These are phyloP conservation scores for Xerus rutilus DNA, from an alignment of 2,797 vertebrate genomes.

Conservation along the genomic window DNA sequence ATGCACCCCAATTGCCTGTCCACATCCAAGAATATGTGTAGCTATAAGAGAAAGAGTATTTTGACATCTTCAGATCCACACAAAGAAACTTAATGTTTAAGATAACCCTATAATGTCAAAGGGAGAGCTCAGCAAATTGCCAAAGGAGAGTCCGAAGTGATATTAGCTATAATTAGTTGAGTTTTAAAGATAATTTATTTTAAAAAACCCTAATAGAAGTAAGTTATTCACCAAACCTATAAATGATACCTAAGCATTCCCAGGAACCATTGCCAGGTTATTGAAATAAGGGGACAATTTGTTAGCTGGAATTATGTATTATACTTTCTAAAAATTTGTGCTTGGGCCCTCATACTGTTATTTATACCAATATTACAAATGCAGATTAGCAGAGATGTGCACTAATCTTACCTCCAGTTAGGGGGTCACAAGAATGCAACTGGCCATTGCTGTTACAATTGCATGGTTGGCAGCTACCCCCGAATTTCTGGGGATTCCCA, in stretches of 20 bases:
- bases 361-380: neutral
- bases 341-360: neutral
- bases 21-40: neutral
- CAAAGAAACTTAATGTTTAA: neutral
- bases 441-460: slow-evolving; percentile 92
- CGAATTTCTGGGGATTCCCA: slow-evolving; percentile 92
- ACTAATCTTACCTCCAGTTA: slow-evolving; percentile 93
- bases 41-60: neutral
- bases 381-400: neutral
- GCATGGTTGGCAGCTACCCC: slow-evolving; percentile 93
- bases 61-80: neutral
- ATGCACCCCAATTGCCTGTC: neutral
- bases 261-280: neutral
- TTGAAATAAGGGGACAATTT: neutral
- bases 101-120: neutral
- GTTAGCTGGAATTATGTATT: neutral
- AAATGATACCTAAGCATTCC: neutral
- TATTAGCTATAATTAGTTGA: slow-evolving; percentile 20
- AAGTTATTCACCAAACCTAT: neutral
- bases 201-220: neutral
- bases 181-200: slow-evolving; percentile 47
- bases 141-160: neutral
- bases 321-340: neutral
- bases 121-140: neutral
- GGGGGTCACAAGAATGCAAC: slow-evolving; percentile 91